phyloP scores from a whole-genome alignment of 2,797 vertebrate genomes.

The Mareca penelope region DNA sequence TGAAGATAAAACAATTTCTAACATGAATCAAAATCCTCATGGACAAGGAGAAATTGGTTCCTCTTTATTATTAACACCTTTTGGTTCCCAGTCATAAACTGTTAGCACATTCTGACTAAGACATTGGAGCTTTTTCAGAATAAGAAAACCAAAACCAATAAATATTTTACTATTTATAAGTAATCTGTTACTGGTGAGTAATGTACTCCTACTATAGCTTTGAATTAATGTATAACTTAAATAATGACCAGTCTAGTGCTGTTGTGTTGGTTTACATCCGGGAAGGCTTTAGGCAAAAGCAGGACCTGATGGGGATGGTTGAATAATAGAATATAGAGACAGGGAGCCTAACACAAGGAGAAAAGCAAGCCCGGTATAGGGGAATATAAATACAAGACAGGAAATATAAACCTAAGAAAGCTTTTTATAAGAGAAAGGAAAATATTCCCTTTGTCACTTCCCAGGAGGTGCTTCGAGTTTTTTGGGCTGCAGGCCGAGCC shows the following conservation, averaged over 20 bases:
- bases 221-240: conserved; percentile 81
- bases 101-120: conserved; percentile 48
- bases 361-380: not conserved
- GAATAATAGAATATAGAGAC: not conserved
- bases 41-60: not conserved
- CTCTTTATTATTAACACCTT: not conserved
- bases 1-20: not conserved
- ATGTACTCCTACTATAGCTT: conserved; percentile 67
- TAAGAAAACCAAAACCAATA: conserved; percentile 53
- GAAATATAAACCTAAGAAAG: not conserved
- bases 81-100: conserved; percentile 32
- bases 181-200: conserved; percentile 74
- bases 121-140: not conserved
- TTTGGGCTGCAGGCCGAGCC: not conserved
- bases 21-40: not conserved
- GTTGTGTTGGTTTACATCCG: conserved; percentile 17
- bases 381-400: not conserved
- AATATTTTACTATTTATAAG: conserved; percentile 80
- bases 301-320: not conserved
- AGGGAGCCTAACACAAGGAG: not conserved
- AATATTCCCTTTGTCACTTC: not conserved
- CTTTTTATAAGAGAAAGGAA: not conserved
- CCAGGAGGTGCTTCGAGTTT: not conserved
- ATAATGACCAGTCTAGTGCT: conserved; percentile 37
- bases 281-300: conserved; percentile 63